These are phyloP conservation scores for Ephialtes manifestator DNA, from an alignment of 2,888 invertebrate species.

Conservation along the genomic window DNA sequence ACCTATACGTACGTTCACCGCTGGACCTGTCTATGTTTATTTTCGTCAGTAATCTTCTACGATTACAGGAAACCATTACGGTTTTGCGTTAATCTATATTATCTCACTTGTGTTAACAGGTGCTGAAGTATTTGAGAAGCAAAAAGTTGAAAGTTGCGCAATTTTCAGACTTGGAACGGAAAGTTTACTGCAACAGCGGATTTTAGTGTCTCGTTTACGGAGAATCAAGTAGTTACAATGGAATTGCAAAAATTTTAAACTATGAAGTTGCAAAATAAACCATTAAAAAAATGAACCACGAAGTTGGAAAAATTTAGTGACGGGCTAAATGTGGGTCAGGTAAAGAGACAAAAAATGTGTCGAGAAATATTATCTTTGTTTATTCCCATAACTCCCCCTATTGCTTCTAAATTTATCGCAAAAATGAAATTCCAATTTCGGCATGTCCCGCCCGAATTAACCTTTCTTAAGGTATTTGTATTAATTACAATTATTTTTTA, in stretches of 20 bases:
- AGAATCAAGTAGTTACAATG: not conserved
- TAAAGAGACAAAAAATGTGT: too few species aligned
- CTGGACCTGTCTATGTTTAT: slow-evolving; percentile 9
- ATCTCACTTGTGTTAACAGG: slow-evolving; percentile 21
- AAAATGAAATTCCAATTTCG: too few species aligned
- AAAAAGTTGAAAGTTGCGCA: slow-evolving; percentile 30
- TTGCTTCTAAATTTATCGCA: too few species aligned
- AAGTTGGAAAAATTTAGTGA: not conserved
- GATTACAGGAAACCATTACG: slow-evolving; percentile 29
- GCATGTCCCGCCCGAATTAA: too few species aligned
- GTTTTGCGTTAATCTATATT: slow-evolving; percentile 3
- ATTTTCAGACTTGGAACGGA: not conserved
- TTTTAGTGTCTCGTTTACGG: not conserved
- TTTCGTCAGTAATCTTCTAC: not conserved
- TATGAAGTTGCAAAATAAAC: not conserved
- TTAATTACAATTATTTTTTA: too few species aligned
- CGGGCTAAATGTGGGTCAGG: too few species aligned
- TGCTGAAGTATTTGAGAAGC: not conserved
- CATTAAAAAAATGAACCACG: not conserved
- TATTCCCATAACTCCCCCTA: too few species aligned
- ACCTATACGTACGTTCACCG: not conserved
- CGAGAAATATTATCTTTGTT: too few species aligned
- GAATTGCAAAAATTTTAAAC: not conserved
- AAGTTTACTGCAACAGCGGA: not conserved
- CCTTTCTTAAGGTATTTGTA: too few species aligned